Conservation (phyloP, 2,113 vertebrate species). For the Craseonycteris thonglongyai region DNA sequence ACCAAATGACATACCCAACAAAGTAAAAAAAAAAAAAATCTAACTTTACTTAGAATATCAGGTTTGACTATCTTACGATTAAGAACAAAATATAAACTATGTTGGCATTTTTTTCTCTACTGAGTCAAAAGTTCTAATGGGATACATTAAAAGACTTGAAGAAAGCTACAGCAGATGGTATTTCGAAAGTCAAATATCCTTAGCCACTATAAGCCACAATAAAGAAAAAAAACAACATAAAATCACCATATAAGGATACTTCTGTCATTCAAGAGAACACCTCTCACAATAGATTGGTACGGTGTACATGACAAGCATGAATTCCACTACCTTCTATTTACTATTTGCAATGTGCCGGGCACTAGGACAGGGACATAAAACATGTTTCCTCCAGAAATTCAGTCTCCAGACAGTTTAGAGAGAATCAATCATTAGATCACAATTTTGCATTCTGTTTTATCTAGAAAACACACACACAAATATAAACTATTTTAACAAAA, state of each 20-base stretch:
- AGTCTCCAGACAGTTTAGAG: background rate
- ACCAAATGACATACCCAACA: background rate
- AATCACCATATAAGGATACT: background rate
- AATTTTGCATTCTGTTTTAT: background rate
- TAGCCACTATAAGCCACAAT: background rate
- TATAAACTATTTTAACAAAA: background rate
- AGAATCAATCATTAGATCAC: background rate
- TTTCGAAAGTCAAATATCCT: background rate
- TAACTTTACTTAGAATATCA: background rate
- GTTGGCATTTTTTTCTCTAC: background rate
- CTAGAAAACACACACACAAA: background rate
- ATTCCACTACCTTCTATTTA: background rate
- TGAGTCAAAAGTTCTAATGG: background rate
- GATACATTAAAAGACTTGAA: background rate
- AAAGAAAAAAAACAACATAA: background rate
- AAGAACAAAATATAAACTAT: background rate
- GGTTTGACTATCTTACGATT: background rate
- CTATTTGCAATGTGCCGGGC: background rate
- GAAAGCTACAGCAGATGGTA: background rate
- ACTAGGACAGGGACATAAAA: background rate
- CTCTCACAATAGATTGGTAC: background rate
- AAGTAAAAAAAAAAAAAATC: background rate
- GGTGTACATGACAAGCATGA: background rate
- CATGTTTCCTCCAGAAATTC: background rate
- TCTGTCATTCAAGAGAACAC: background rate